These are phyloP conservation scores for Euplexia lucipara DNA, from an alignment of 2,888 invertebrate species.

Conservation along the genomic window DNA sequence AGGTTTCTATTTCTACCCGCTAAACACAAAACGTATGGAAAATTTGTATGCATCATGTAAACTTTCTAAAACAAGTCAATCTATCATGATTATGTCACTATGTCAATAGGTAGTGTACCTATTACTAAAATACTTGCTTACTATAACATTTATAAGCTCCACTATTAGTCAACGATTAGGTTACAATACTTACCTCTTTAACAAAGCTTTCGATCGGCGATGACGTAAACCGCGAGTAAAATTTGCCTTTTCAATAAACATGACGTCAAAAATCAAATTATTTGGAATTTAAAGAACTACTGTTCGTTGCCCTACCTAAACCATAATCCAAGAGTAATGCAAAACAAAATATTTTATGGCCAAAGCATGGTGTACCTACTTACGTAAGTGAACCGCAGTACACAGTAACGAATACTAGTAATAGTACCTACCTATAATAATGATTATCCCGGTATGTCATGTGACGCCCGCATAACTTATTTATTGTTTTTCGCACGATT, in stretches of 20 bases:
- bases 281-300: constrained; percentile 21
- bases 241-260: background rate
- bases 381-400: too few species aligned
- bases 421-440: constrained; percentile 5
- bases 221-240: background rate
- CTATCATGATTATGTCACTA: too few species aligned
- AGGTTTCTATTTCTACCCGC: too few species aligned
- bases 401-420: constrained; percentile 23
- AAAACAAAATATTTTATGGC: constrained; percentile 14
- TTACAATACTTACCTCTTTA: too few species aligned
- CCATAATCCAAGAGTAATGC: constrained; percentile 1
- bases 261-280: constrained; percentile 3
- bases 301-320: constrained; percentile 24
- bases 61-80: too few species aligned
- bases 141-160: too few species aligned
- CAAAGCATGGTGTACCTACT: constrained; percentile 48
- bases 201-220: background rate
- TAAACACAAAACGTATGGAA: too few species aligned
- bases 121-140: too few species aligned
- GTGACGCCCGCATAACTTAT: constrained; percentile 26
- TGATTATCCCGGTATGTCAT: constrained; percentile 16
- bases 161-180: too few species aligned
- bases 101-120: too few species aligned
- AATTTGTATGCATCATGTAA: too few species aligned
- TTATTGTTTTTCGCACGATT: constrained; percentile 4